phyloP scores from a whole-genome alignment of 1,140 invertebrate genomes.

The Hylaeus volcanicus region DNA sequence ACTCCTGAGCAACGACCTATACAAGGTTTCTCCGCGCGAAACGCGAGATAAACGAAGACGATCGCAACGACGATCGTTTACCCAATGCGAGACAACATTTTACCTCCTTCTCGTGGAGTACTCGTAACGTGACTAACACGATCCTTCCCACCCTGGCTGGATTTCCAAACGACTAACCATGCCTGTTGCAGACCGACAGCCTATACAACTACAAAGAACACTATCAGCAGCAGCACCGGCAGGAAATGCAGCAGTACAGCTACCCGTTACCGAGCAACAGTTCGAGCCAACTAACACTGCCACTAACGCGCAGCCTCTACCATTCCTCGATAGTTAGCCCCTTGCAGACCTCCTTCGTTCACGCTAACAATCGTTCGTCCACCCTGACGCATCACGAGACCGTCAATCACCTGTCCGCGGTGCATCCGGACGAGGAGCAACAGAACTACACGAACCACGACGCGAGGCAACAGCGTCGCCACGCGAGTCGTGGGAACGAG shows the following conservation, averaged over 20 bases:
- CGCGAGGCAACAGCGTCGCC: constrained; percentile 59
- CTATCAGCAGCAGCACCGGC: constrained; percentile 76
- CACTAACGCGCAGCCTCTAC: constrained; percentile 75
- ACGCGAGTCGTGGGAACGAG: constrained; percentile 69
- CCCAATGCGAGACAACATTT: too few species aligned
- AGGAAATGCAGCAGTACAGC: constrained; percentile 78
- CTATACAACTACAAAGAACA: constrained; percentile 79
- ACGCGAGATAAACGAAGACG: too few species aligned
- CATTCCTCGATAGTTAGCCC: constrained; percentile 77
- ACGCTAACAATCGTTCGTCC: constrained; percentile 70
- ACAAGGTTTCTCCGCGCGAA: too few species aligned
- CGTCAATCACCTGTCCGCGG: constrained; percentile 46
- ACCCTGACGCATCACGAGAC: constrained; percentile 60
- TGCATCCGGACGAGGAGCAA: constrained; percentile 57
- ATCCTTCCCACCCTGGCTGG: constrained; percentile 19
- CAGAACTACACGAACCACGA: constrained; percentile 58
- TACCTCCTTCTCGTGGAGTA: too few species aligned
- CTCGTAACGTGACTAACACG: too few species aligned
- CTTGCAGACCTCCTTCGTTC: constrained; percentile 73
- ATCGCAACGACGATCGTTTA: too few species aligned
- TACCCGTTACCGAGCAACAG: constrained; percentile 78
- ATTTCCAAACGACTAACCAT: constrained; percentile 68
- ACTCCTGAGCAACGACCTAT: too few species aligned
- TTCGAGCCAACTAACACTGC: constrained; percentile 78
- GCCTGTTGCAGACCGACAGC: constrained; percentile 78